Evolutionary conservation across 2,113 vertebrate genomes (phyloP).

Genomic region (Aegotheles bennettii): DNA sequence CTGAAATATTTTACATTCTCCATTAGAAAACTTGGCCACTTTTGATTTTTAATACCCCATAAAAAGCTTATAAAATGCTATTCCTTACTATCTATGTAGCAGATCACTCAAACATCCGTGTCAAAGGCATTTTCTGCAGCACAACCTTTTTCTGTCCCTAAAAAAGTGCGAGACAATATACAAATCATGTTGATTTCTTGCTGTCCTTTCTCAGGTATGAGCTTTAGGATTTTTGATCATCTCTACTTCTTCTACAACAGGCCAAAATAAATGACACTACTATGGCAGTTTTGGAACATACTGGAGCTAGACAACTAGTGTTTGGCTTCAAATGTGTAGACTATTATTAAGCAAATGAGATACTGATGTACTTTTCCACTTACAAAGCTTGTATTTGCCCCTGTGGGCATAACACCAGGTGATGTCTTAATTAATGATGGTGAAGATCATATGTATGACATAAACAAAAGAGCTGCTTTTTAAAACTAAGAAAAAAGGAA

Average conservation of each 20-base stretch:
- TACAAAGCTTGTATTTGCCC: slow-evolving; percentile 20
- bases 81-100: background rate
- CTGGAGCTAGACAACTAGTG: background rate
- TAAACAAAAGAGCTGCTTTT: slow-evolving; percentile 9
- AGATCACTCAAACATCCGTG: background rate
- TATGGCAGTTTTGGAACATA: background rate
- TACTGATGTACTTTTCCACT: slow-evolving; percentile 6
- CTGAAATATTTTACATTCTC: background rate
- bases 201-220: background rate
- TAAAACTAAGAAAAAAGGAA: background rate
- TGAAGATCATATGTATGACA: background rate
- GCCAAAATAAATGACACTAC: background rate
- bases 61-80: slow-evolving; percentile 8
- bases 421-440: slow-evolving; percentile 27
- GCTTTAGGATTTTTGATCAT: background rate
- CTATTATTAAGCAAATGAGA: slow-evolving; percentile 39
- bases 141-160: background rate
- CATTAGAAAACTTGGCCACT: background rate
- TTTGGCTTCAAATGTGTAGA: background rate
- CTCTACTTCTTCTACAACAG: background rate
- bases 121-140: slow-evolving; percentile 5
- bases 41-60: background rate
- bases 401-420: slow-evolving; percentile 13
- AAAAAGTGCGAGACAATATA: background rate
- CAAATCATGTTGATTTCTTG: background rate